Evolutionary conservation across 1,140 invertebrate genomes (phyloP).

Genomic region (Centruroides vittatus): DNA sequence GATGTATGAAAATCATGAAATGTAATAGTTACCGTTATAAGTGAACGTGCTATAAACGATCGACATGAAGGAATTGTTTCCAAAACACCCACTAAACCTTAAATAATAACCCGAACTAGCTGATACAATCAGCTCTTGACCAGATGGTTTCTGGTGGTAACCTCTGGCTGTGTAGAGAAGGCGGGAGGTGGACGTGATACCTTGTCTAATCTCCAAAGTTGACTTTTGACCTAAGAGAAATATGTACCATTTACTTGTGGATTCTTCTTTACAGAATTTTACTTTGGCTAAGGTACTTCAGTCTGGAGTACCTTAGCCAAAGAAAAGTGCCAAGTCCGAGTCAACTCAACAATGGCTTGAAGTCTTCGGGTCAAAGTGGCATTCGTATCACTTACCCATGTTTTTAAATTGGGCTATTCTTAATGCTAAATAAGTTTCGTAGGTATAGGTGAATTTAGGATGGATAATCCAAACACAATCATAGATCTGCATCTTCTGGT

Average conservation of each 20-base stretch:
- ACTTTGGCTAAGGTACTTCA: too few relatives aligned
- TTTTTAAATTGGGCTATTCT: slow-evolving; percentile 34
- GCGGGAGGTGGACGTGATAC: slow-evolving; percentile 45
- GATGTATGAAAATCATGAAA: too few relatives aligned
- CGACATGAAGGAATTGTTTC: slow-evolving; percentile 43
- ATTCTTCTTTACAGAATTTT: too few relatives aligned
- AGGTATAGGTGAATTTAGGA: slow-evolving; percentile 10
- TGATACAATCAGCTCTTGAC: slow-evolving; percentile 41
- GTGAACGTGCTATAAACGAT: slow-evolving; percentile 58
- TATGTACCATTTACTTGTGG: too few relatives aligned
- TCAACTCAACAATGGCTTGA: too few relatives aligned
- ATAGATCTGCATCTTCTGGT: slow-evolving; percentile 34
- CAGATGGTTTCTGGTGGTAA: slow-evolving; percentile 24
- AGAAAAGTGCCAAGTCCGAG: too few relatives aligned
- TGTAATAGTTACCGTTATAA: slow-evolving; percentile 40
- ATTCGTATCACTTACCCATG: slow-evolving; percentile 2
- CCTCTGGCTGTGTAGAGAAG: slow-evolving; percentile 42
- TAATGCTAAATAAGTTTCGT: slow-evolving; percentile 45
- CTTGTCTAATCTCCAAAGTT: slow-evolving; percentile 44
- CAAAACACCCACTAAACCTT: slow-evolving; percentile 46
- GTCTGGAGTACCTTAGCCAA: too few relatives aligned
- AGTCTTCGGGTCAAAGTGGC: too few relatives aligned
- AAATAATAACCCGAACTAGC: slow-evolving; percentile 52
- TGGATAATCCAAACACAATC: slow-evolving; percentile 62
- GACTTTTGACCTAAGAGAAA: slow-evolving; percentile 14